Conservation (phyloP, 2,113 vertebrate genomes). For the Aptenodytes forsteri region DNA sequence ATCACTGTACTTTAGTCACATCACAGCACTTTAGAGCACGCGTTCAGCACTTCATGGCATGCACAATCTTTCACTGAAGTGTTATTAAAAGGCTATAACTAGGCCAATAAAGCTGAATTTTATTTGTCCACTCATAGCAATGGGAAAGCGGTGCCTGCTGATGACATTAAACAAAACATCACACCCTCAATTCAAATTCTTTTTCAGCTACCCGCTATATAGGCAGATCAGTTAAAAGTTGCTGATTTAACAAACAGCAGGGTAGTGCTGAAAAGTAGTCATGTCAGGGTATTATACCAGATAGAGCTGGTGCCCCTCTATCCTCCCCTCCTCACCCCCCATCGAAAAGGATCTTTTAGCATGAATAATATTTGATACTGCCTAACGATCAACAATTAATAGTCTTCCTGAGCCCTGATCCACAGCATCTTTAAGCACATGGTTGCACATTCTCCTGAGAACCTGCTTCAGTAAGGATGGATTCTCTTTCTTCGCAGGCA, state of each 20-base stretch:
- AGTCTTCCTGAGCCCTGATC: neutral
- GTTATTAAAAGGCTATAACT: conserved; percentile 12
- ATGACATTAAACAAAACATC: neutral
- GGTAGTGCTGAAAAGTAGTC: neutral
- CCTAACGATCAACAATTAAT: neutral
- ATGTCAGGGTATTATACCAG: fast-evolving
- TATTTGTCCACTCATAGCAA: neutral
- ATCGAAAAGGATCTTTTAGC: neutral
- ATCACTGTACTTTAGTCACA: neutral
- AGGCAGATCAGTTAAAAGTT: neutral
- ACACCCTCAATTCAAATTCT: fast-evolving
- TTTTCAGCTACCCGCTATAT: neutral
- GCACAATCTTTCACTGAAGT: conserved; percentile 10
- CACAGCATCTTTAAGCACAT: neutral
- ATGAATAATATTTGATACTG: neutral
- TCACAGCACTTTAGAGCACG: fast-evolving
- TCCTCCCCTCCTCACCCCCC: neutral
- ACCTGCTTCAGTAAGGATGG: neutral
- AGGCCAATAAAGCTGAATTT: conserved; percentile 24
- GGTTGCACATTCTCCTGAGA: neutral
- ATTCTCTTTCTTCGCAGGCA: neutral
- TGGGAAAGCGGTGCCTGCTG: neutral
- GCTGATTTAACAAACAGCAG: fast-evolving
- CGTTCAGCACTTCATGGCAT: neutral
- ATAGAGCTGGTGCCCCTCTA: neutral